Conservation (phyloP, 2,888 invertebrate genomes). For the Hybos culiciformis region DNA sequence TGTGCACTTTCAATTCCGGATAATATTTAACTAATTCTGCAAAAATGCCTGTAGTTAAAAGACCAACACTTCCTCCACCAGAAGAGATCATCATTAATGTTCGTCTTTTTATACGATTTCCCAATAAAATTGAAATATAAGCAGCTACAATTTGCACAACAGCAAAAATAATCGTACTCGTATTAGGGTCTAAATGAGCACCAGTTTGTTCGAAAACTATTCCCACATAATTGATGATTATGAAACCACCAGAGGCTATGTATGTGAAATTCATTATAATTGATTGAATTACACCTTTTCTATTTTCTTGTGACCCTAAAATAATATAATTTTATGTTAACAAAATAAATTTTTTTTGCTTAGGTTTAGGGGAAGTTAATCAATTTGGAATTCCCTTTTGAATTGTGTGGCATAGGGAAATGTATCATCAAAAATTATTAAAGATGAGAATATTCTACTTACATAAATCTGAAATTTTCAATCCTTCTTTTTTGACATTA, state of each 20-base stretch:
- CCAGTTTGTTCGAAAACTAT: constrained; percentile 13
- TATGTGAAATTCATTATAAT: constrained; percentile 12
- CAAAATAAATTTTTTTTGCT: too few species aligned
- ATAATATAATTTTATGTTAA: constrained; percentile 1
- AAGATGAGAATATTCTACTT: constrained; percentile 4
- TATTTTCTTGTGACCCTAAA: not conserved
- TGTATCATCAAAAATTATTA: not conserved
- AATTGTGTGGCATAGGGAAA: too few species aligned
- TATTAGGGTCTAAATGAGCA: constrained; percentile 12
- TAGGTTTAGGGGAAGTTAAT: too few species aligned
- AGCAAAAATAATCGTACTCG: constrained; percentile 13
- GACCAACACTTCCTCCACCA: constrained; percentile 8
- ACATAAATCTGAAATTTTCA: constrained; percentile 12
- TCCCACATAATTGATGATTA: constrained; percentile 13
- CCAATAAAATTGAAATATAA: constrained; percentile 12
- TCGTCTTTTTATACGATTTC: constrained; percentile 13
- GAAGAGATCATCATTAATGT: constrained; percentile 10
- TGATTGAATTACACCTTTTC: constrained; percentile 9
- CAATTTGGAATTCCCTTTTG: too few species aligned
- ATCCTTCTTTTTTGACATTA: not conserved
- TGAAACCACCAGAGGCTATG: constrained; percentile 14
- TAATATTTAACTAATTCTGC: constrained; percentile 6
- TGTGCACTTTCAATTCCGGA: constrained; percentile 8
- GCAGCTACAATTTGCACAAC: constrained; percentile 13
- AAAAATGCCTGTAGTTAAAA: constrained; percentile 7